Percentiles rank a stretch among this genome's conserved stretches.
Conservation (phyloP, 2,113 vertebrate species). For the Ursus arctos region DNA sequence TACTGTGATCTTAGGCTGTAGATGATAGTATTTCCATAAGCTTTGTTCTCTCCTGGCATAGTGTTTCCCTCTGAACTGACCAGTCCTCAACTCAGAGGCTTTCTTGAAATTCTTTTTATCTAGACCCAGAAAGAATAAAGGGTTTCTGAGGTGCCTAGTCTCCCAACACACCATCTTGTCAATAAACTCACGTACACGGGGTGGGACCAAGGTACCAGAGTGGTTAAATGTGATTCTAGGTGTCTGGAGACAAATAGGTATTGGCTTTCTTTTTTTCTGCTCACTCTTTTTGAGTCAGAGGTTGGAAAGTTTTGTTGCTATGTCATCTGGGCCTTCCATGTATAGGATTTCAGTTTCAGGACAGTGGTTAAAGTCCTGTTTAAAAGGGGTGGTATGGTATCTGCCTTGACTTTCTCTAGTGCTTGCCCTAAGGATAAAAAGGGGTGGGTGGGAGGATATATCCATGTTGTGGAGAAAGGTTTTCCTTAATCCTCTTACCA, state of each 20-base stretch:
- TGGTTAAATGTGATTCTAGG: background rate
- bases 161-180: background rate
- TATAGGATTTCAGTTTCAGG: background rate
- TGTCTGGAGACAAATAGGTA: background rate
- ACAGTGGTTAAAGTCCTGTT: background rate
- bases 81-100: background rate
- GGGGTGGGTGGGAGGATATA: background rate
- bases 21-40: background rate
- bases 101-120: slow-evolving; percentile 40
- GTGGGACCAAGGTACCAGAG: background rate
- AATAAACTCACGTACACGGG: background rate
- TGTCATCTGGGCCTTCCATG: background rate
- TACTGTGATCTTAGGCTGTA: background rate
- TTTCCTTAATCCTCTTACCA: background rate
- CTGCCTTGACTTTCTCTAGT: background rate
- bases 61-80: background rate
- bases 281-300: slow-evolving; percentile 11
- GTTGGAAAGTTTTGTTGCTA: background rate
- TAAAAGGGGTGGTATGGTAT: background rate
- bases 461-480: background rate
- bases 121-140: background rate
- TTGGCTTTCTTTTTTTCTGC: background rate
- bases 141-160: background rate
- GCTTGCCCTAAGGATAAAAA: background rate
- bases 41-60: background rate